Evolutionary conservation across 1,140 invertebrate species (phyloP).

Genomic region (Sinella curviseta): DNA sequence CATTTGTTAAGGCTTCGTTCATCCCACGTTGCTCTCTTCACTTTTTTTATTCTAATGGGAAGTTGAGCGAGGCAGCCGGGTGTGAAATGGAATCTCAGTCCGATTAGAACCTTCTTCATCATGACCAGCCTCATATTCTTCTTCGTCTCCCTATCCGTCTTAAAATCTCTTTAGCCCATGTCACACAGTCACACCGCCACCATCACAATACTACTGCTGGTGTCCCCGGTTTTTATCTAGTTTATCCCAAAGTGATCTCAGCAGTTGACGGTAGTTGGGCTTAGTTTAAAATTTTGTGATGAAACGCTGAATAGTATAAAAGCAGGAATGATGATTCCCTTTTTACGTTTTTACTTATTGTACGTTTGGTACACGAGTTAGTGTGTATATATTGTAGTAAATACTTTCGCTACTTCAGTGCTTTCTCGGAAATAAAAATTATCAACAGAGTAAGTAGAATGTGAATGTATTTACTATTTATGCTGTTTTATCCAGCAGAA

Average conservation of each 20-base stretch:
- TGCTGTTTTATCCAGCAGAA: too few species aligned
- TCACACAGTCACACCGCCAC: too few species aligned
- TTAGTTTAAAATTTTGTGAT: too few species aligned
- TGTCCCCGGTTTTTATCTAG: not conserved
- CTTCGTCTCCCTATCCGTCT: slow-evolving; percentile 21
- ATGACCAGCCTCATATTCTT: slow-evolving; percentile 19
- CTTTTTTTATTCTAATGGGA: slow-evolving; percentile 26
- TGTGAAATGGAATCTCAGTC: slow-evolving; percentile 38
- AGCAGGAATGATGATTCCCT: too few species aligned
- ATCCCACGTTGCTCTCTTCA: not conserved
- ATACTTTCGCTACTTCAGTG: too few species aligned
- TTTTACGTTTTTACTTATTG: too few species aligned
- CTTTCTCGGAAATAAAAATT: too few species aligned
- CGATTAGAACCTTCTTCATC: slow-evolving; percentile 24
- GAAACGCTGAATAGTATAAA: too few species aligned
- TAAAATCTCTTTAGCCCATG: slow-evolving; percentile 11
- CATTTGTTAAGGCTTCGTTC: not conserved
- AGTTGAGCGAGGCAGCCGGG: slow-evolving; percentile 27
- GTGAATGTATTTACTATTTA: too few species aligned
- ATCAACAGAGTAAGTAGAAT: too few species aligned
- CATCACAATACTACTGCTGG: slow-evolving; percentile 11
- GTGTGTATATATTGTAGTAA: too few species aligned
- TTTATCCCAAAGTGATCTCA: not conserved
- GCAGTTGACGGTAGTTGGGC: not conserved
- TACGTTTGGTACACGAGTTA: too few species aligned